Conservation (phyloP, 2,113 vertebrate genomes). For the Bujurquina vittata region DNA sequence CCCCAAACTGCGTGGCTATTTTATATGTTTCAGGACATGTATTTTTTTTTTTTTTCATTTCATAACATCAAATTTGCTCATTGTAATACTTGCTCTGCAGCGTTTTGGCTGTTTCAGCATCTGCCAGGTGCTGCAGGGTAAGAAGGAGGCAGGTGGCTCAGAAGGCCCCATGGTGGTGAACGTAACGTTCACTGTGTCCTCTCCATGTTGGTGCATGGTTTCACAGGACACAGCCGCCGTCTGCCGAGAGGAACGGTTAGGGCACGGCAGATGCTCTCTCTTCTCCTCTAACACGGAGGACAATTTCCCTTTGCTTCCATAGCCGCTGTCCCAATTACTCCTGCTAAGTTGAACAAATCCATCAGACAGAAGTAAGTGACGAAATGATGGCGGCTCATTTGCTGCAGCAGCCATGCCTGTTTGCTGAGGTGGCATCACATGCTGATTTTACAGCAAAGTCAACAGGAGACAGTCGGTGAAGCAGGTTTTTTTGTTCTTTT, state of each 20-base stretch:
- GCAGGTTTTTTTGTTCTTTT: neutral
- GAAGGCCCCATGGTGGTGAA: conserved; percentile 29
- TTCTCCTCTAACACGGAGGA: neutral
- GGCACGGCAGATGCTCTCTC: conserved; percentile 45
- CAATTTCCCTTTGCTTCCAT: neutral
- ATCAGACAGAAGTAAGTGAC: conserved; percentile 31
- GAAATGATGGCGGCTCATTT: conserved; percentile 38
- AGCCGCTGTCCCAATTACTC: conserved; percentile 26
- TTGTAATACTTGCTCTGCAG: neutral
- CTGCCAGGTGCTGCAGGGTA: conserved; percentile 8
- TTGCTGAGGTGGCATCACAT: neutral
- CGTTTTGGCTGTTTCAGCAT: neutral
- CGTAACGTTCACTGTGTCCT: conserved; percentile 46
- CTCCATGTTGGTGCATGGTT: conserved; percentile 64
- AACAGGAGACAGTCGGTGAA: neutral
- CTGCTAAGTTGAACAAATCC: conserved; percentile 47
- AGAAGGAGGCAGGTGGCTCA: conserved; percentile 54
- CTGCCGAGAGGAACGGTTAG: conserved; percentile 33
- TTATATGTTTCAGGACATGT: neutral
- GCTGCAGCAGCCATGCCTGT: neutral
- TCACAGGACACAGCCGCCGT: conserved; percentile 53
- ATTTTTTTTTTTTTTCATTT: neutral
- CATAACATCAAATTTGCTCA: neutral
- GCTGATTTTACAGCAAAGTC: conserved; percentile 14
- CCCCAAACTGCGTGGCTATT: neutral